Evolutionary conservation across 2,797 vertebrate species (phyloP).

Genomic region (Lacerta agilis): DNA sequence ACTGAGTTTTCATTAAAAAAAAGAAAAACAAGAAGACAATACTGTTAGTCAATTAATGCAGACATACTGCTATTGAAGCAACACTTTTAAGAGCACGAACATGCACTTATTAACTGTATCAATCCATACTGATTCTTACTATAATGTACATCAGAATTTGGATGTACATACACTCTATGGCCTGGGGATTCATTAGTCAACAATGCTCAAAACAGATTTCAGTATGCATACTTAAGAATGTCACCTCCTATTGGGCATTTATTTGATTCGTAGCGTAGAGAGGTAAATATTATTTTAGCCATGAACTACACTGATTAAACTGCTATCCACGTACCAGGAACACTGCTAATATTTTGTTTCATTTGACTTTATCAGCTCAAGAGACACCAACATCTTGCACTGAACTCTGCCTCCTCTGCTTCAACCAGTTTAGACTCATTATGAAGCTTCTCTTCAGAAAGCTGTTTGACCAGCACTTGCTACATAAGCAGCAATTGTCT

Average conservation of each 20-base stretch:
- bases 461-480: not conserved
- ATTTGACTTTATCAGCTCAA: not conserved
- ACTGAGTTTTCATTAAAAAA: not conserved
- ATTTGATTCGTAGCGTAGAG: not conserved
- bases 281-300: not conserved
- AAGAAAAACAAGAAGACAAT: not conserved
- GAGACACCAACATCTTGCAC: not conserved
- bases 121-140: not conserved
- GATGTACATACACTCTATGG: not conserved
- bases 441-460: not conserved
- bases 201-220: not conserved
- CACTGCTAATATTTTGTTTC: not conserved
- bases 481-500: not conserved
- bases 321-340: not conserved
- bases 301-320: not conserved
- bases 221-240: not conserved
- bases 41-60: constrained; percentile 5
- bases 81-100: not conserved
- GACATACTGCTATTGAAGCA: not conserved
- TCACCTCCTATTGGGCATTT: not conserved
- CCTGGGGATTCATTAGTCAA: not conserved
- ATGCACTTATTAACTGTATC: not conserved
- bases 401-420: not conserved
- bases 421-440: not conserved
- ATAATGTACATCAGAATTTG: not conserved